Evolutionary conservation across 1,140 invertebrate genomes (phyloP), one percentile per base, ranked within the genome.

Genomic region (Pseudomyrmex dendroicus): DNA sequence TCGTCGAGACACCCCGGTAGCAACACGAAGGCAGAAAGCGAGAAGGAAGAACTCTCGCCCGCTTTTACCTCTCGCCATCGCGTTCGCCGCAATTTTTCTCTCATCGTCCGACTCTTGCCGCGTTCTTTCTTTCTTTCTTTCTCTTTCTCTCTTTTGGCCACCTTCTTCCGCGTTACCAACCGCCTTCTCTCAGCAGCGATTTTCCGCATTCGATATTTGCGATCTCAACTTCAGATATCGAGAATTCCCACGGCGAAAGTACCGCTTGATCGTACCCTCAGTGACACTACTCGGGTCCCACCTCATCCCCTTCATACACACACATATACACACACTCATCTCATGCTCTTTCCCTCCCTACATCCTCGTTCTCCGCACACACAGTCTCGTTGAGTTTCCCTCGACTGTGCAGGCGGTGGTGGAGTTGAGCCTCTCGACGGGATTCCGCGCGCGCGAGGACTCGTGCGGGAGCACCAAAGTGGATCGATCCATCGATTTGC

Each of bases 181-280:
- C 35, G 35, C 64, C 56, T 70, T 84, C 17, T 80, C 74, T 68
- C 20, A 59, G 56, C 57, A 68, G 73, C 74, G 76, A 84, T 84
- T 82, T 80, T 70, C 63, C 76, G 54, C 76, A 72, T 80, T 84
- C 83, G 76, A 80, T 84, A 84, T 84, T 84, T 72, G 76, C 66
- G 74, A 80, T 80, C 59, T 84, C 83, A 84, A 82, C 64, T 61
- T 52, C 66, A 84, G 64, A 84, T 84, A 80, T 80, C 74, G 82
- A 50, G 57, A 82, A 84, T 72, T 84, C 76, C 83, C 83, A 82
- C 59, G 48, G 20, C 48, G 82, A 56, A 67, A 83, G 73, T 83
- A 74, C 73, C 64, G 62, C 63, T 83, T 83, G 82, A 83, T 83
- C 73, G 82, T 83, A 83, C 73, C 50, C 82, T 83, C 73, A 77